Conservation (phyloP, 35 echinoderm and acorn worm genomes). For the Amphiura filiformis region DNA sequence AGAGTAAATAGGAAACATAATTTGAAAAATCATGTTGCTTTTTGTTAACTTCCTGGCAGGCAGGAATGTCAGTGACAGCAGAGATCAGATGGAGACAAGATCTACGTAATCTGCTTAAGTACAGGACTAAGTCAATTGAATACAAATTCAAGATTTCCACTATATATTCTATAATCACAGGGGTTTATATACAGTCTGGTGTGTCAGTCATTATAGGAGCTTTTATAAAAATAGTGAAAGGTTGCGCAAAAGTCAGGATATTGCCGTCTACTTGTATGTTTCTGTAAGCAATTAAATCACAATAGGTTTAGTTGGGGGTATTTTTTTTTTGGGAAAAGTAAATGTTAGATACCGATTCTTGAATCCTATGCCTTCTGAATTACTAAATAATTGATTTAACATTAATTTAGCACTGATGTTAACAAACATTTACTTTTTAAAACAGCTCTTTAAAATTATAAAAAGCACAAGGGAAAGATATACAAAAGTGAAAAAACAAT, state of each 20-base stretch:
- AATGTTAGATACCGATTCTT: neutral
- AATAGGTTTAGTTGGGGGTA: neutral
- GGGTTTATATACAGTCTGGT: neutral
- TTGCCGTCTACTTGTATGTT: neutral
- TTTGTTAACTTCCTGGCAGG: neutral
- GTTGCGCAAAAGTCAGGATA: neutral
- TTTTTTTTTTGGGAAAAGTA: neutral
- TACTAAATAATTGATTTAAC: neutral
- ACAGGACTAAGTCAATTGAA: neutral
- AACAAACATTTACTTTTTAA: neutral
- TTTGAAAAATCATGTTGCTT: no score
- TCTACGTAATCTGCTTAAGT: neutral
- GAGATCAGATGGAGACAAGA: neutral
- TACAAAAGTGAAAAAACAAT: no score
- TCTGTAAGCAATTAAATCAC: neutral
- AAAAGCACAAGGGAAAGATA: no score
- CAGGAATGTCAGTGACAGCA: neutral
- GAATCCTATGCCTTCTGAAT: neutral
- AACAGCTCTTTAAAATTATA: no score
- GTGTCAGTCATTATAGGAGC: neutral
- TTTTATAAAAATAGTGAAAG: neutral
- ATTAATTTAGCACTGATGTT: neutral
- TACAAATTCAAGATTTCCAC: neutral
- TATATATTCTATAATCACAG: neutral
- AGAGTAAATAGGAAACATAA: no score